phyloP scores from a whole-genome alignment of 2,888 invertebrate species.

The Conops quadrifasciatus region DNA sequence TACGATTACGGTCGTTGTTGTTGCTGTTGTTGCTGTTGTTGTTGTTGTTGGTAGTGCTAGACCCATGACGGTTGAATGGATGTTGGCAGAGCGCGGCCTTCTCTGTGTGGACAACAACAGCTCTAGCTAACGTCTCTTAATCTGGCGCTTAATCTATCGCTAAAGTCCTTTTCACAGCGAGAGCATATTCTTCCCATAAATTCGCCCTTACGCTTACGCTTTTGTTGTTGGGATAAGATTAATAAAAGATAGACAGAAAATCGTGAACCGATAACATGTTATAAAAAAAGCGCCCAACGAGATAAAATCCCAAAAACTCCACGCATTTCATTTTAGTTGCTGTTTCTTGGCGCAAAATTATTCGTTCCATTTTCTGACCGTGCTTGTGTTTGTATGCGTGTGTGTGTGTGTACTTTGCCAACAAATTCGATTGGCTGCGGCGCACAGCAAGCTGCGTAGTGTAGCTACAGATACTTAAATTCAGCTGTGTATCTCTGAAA shows the following conservation, averaged over 20 bases:
- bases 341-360: conserved; percentile 22
- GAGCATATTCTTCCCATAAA: conserved; percentile 8
- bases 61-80: conserved; percentile 34
- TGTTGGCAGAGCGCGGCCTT: conserved; percentile 33
- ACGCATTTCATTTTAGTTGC: conserved; percentile 9
- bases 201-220: conserved; percentile 8
- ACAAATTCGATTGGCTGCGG: neutral
- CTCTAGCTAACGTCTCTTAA: neutral
- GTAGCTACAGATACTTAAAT: conserved; percentile 15
- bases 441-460: conserved; percentile 15
- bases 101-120: conserved; percentile 17
- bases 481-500: conserved; percentile 31
- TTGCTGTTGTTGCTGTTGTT: conserved; percentile 35
- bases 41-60: conserved; percentile 42
- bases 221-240: conserved; percentile 11
- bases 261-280: conserved; percentile 23
- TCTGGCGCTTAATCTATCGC: conserved; percentile 7
- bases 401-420: conserved; percentile 20
- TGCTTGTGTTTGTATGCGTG: conserved; percentile 12
- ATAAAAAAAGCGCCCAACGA: neutral
- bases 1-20: too few species aligned
- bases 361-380: conserved; percentile 19
- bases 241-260: conserved; percentile 10
- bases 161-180: too few species aligned
- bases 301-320: conserved; percentile 15